These are phyloP conservation scores for Drosophila eugracilis DNA, from an alignment of 1,140 invertebrate genomes.

Conservation along the genomic window DNA sequence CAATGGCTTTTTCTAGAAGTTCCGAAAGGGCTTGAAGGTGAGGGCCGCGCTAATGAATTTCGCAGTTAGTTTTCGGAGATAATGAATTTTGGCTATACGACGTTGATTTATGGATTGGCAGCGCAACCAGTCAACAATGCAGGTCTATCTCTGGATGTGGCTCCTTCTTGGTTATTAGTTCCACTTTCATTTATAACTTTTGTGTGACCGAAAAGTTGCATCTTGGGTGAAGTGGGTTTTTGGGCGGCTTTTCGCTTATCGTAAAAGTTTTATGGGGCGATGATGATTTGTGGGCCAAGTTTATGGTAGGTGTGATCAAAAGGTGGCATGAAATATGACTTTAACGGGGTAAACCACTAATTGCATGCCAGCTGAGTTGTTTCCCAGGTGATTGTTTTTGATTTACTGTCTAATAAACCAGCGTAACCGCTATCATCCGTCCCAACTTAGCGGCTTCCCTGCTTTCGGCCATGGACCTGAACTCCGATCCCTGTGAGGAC, in stretches of 20 bases:
- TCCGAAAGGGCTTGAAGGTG: neutral
- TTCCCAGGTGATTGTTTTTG: constrained; percentile 21
- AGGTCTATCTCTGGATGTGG: constrained; percentile 3
- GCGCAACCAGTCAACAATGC: constrained; percentile 3
- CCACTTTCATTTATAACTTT: constrained; percentile 14
- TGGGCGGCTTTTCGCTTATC: constrained; percentile 20
- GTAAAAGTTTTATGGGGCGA: constrained; percentile 22
- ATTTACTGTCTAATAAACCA: constrained; percentile 4
- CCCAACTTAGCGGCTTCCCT: constrained; percentile 89
- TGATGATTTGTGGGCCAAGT: constrained; percentile 49
- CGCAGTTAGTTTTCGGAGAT: neutral
- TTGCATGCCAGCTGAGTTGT: constrained; percentile 31
- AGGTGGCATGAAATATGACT: constrained; percentile 27
- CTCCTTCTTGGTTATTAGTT: neutral
- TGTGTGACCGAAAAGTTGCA: constrained; percentile 24
- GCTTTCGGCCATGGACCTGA: constrained; percentile 93
- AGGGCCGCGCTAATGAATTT: constrained; percentile 8
- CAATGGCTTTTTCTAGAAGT: neutral
- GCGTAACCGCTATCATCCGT: neutral
- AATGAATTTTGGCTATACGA: neutral
- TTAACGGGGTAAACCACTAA: constrained; percentile 6
- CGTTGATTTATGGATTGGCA: constrained; percentile 34
- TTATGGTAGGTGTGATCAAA: constrained; percentile 16
- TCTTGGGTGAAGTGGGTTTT: neutral
- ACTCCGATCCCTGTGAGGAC: constrained; percentile 92